Evolutionary conservation across 2,113 vertebrate species (phyloP).

Genomic region (Chiloscyllium plagiosum): DNA sequence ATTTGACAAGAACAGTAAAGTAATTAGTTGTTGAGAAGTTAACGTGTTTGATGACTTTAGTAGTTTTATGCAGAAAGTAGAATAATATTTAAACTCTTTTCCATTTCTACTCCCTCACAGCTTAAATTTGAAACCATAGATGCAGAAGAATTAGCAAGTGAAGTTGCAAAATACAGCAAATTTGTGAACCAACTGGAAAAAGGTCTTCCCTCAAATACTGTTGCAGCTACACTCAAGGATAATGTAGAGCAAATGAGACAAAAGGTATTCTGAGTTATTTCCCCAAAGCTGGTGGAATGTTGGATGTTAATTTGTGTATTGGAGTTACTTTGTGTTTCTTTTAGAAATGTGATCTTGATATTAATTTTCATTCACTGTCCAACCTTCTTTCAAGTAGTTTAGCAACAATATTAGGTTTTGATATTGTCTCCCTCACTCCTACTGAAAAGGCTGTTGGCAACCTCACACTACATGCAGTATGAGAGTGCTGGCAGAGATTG

Average conservation of each 20-base stretch:
- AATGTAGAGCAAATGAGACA: slow-evolving; percentile 67
- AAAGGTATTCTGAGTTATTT: slow-evolving; percentile 53
- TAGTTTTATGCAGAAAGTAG: not conserved
- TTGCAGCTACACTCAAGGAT: slow-evolving; percentile 59
- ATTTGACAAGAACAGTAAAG: not conserved
- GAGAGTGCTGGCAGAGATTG: not conserved
- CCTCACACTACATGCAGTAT: not conserved
- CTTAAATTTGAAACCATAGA: slow-evolving; percentile 63
- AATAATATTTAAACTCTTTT: not conserved
- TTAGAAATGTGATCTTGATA: not conserved
- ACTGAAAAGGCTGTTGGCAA: not conserved
- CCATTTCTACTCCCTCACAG: slow-evolving; percentile 47
- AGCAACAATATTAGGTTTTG: not conserved
- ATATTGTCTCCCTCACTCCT: not conserved
- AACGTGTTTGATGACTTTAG: not conserved
- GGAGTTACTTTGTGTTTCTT: not conserved
- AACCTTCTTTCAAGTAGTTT: not conserved
- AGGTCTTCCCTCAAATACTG: slow-evolving; percentile 65
- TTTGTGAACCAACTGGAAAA: slow-evolving; percentile 69
- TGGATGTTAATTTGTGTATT: not conserved
- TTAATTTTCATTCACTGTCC: not conserved
- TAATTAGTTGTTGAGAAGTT: not conserved
- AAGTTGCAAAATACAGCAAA: slow-evolving; percentile 67
- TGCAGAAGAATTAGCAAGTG: slow-evolving; percentile 58
- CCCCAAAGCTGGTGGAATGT: not conserved